phyloP scores from a whole-genome alignment of 2,888 invertebrate species.

The Cryptosula pallasiana region DNA sequence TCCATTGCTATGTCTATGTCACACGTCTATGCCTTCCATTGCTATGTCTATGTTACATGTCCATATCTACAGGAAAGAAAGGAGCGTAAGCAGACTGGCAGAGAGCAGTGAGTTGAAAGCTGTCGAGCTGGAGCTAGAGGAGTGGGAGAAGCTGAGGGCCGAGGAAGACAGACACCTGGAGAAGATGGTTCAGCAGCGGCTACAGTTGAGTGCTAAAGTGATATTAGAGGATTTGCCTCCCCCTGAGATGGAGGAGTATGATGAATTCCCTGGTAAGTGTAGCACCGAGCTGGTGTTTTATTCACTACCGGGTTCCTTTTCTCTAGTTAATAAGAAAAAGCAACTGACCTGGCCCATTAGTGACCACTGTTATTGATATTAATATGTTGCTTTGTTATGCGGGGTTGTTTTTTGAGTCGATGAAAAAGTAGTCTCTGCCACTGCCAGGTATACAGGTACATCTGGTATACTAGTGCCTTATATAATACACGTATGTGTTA shows the following conservation, averaged over 20 bases:
- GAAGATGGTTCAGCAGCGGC: constrained; percentile 11
- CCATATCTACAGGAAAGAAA: background rate
- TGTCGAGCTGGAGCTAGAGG: background rate
- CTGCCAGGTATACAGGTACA: too few relatives aligned
- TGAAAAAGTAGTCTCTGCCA: too few relatives aligned
- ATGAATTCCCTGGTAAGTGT: constrained; percentile 35
- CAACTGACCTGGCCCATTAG: too few relatives aligned
- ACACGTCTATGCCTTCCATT: background rate
- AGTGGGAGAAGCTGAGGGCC: constrained; percentile 19
- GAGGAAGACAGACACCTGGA: constrained; percentile 8
- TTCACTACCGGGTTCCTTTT: too few relatives aligned
- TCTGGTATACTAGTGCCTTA: too few relatives aligned
- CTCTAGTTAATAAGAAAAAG: too few relatives aligned
- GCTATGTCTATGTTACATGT: background rate
- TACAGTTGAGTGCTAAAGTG: constrained; percentile 1
- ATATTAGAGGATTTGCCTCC: constrained; percentile 17
- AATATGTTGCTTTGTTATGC: too few relatives aligned
- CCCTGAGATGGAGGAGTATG: constrained; percentile 30
- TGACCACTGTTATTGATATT: too few relatives aligned
- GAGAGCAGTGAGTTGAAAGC: background rate
- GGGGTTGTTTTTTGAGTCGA: too few relatives aligned
- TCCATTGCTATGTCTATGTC: background rate
- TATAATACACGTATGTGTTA: constrained; percentile 26
- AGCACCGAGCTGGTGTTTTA: too few relatives aligned
- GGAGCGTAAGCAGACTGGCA: constrained; percentile 4